Conservation (phyloP, 2,888 invertebrate genomes). For the Gortyna flavago region DNA sequence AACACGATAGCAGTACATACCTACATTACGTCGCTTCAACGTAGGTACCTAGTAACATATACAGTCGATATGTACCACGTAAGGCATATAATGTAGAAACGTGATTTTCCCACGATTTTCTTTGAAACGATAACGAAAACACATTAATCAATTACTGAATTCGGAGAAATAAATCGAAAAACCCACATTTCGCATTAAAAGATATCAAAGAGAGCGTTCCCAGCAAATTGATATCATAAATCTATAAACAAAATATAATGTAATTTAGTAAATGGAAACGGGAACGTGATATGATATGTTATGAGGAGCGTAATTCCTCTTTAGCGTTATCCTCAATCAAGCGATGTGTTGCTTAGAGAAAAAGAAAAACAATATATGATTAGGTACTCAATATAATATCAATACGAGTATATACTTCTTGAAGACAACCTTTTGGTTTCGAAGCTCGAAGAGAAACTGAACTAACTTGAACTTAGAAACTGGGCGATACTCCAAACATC, state of each 20-base stretch:
- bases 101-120: conserved; percentile 27
- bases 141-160: conserved; percentile 54
- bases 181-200: conserved; percentile 53
- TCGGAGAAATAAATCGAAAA: conserved; percentile 49
- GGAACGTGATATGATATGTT: conserved; percentile 45
- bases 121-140: conserved; percentile 45
- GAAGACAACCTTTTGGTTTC: not conserved
- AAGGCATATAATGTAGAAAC: not conserved
- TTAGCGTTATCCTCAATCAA: conserved; percentile 68
- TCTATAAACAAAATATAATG: conserved; percentile 58
- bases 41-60: not conserved
- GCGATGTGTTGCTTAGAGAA: conserved; percentile 47
- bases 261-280: conserved; percentile 54
- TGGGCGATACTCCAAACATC: not conserved
- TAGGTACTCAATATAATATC: not conserved
- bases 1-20: not conserved
- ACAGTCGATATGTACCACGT: not conserved
- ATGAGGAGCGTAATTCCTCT: conserved; percentile 48
- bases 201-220: conserved; percentile 47
- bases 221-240: conserved; percentile 62
- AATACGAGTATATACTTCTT: not conserved
- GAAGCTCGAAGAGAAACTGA: not conserved
- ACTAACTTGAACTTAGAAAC: too few species aligned
- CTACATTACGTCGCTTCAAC: not conserved
- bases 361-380: conserved; percentile 31